These are phyloP conservation scores for Sarcophaga caerulescens DNA, from an alignment of 2,888 invertebrate species.

Conservation along the genomic window DNA sequence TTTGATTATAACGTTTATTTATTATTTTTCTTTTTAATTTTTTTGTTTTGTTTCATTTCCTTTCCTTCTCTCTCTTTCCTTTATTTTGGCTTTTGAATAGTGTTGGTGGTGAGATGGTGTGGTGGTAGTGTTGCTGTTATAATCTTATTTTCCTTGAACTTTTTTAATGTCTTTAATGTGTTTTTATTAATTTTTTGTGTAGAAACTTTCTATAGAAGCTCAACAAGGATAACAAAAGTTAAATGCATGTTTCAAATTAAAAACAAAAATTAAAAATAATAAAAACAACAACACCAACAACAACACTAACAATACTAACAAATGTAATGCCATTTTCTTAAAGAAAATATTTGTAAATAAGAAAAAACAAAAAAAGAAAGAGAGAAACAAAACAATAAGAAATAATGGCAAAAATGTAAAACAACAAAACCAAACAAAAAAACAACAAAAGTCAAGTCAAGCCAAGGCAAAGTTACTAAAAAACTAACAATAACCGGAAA, in stretches of 20 bases:
- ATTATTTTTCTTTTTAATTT: slow-evolving; percentile 6
- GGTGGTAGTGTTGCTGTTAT: neutral
- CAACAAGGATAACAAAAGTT: slow-evolving; percentile 66
- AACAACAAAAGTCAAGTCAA: slow-evolving; percentile 63
- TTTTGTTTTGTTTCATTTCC: neutral
- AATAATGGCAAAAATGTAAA: neutral
- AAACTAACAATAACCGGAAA: slow-evolving; percentile 60
- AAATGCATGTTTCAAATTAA: slow-evolving; percentile 67
- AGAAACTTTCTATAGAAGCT: slow-evolving; percentile 40
- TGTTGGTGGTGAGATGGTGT: neutral
- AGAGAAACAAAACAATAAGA: slow-evolving; percentile 12
- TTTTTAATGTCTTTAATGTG: slow-evolving; percentile 63
- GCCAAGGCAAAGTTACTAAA: slow-evolving; percentile 62
- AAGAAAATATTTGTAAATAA: neutral
- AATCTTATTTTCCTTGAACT: slow-evolving; percentile 48
- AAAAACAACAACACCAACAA: slow-evolving; percentile 2
- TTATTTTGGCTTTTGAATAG: too few relatives aligned
- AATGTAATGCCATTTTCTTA: slow-evolving; percentile 10
- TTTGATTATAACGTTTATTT: slow-evolving; percentile 33
- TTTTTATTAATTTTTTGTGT: slow-evolving; percentile 64
- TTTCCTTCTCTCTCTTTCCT: neutral
- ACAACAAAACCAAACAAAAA: slow-evolving; percentile 15
- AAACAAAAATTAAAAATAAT: slow-evolving; percentile 49
- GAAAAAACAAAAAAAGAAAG: neutral
- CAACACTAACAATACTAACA: neutral